phyloP scores from a whole-genome alignment of 2,888 invertebrate species.

The Drosophila paramelanica region DNA sequence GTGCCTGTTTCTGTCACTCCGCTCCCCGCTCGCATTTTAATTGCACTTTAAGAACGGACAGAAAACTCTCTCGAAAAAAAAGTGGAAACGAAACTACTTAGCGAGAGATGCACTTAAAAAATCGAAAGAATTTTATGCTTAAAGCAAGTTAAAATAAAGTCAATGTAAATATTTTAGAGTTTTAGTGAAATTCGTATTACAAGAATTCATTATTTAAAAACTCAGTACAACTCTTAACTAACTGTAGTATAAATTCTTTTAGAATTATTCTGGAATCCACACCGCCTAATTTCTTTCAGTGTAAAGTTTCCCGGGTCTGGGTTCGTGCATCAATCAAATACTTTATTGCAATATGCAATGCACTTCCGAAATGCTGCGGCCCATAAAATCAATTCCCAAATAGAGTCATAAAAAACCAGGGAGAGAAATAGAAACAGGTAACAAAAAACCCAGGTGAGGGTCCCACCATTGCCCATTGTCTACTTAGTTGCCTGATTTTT shows the following conservation, averaged over 20 bases:
- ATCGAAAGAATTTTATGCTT: not conserved
- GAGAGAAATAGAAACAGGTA: constrained; percentile 55
- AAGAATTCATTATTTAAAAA: too few species aligned
- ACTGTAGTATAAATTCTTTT: too few species aligned
- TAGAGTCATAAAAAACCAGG: constrained; percentile 67
- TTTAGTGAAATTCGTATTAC: too few species aligned
- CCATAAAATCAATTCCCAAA: constrained; percentile 69
- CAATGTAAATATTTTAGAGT: too few species aligned
- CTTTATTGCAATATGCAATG: constrained; percentile 63
- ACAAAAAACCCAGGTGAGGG: constrained; percentile 65
- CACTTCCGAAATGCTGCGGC: constrained; percentile 58
- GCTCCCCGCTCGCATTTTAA: constrained; percentile 26
- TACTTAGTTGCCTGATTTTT: constrained; percentile 30
- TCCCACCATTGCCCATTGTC: constrained; percentile 32
- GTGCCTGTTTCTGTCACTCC: constrained; percentile 18
- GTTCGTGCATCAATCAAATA: constrained; percentile 51
- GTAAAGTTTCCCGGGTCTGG: not conserved
- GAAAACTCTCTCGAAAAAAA: constrained; percentile 4
- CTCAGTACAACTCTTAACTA: too few species aligned
- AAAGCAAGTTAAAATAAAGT: not conserved
- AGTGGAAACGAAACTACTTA: constrained; percentile 21
- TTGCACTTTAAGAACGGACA: constrained; percentile 29
- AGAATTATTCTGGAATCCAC: too few species aligned
- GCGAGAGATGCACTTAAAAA: not conserved
- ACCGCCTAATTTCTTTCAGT: not conserved